Conservation (phyloP, 2,797 vertebrate species). For the Darevskia nairensis region DNA sequence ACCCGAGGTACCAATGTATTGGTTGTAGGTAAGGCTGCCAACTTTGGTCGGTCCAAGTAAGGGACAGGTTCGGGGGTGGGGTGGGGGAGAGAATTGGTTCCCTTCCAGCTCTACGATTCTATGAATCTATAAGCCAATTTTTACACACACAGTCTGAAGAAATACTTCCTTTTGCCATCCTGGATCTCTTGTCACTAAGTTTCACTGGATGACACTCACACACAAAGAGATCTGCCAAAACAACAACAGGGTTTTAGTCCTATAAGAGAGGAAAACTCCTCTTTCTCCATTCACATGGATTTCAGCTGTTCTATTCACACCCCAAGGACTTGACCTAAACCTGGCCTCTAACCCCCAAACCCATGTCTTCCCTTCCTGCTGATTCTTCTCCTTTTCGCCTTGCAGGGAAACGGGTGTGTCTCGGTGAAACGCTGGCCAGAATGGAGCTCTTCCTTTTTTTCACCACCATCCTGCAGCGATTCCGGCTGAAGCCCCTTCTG, state of each 20-base stretch:
- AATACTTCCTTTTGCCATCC: background rate
- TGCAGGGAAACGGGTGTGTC: constrained; percentile 69
- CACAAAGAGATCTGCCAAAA: too few relatives aligned
- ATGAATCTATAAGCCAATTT: too few relatives aligned
- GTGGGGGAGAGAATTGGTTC: too few relatives aligned
- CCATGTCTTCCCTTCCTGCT: background rate
- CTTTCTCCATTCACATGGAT: background rate
- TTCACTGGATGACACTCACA: background rate
- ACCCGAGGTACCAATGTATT: too few relatives aligned
- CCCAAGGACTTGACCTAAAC: too few relatives aligned
- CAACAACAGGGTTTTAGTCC: background rate
- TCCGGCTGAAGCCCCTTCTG: constrained; percentile 50
- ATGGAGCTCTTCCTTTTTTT: constrained; percentile 86
- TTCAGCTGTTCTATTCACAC: too few relatives aligned
- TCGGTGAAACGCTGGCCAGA: constrained; percentile 82
- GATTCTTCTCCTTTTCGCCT: background rate
- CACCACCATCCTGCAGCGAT: constrained; percentile 78
- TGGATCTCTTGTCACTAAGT: background rate
- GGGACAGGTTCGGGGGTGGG: too few relatives aligned
- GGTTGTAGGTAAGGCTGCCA: too few relatives aligned
- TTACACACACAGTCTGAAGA: background rate
- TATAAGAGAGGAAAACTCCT: background rate
- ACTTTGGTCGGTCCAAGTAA: too few relatives aligned
- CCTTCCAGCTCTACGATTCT: too few relatives aligned
- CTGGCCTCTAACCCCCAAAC: background rate